Evolutionary conservation across 1,140 invertebrate species (phyloP).

Genomic region (Tribolium castaneum): DNA sequence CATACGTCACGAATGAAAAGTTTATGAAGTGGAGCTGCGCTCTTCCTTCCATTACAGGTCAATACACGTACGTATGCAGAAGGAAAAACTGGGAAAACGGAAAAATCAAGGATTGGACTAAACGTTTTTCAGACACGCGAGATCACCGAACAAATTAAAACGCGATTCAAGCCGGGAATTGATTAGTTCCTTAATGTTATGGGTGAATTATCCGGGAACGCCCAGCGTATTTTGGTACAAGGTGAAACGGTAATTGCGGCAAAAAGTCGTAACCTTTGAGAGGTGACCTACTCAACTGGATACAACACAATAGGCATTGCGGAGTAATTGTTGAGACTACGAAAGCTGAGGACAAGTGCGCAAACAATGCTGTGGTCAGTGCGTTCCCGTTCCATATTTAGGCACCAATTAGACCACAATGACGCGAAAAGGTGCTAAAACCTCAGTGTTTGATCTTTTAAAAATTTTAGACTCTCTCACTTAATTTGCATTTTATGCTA

Average conservation of each 20-base stretch:
- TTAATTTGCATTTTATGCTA: background rate
- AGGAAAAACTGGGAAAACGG: background rate
- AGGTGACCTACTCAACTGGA: background rate
- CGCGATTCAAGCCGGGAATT: background rate
- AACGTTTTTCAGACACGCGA: background rate
- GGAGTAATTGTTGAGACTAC: background rate
- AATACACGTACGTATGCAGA: background rate
- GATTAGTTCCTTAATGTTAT: slow-evolving; percentile 1
- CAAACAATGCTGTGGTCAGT: background rate
- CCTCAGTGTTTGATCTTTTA: background rate
- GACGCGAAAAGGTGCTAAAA: background rate
- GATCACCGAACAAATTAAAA: background rate
- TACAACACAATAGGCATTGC: background rate
- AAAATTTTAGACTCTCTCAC: too few relatives aligned
- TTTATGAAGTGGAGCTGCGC: slow-evolving; percentile 7
- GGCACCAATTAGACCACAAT: background rate
- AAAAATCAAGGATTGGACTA: background rate
- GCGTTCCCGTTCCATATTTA: background rate
- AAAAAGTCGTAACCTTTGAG: background rate
- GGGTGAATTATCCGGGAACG: background rate
- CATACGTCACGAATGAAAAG: slow-evolving; percentile 29
- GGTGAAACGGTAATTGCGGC: background rate
- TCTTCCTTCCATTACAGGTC: slow-evolving; percentile 22
- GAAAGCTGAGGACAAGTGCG: background rate
- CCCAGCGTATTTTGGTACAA: background rate